These are phyloP conservation scores for Ferrisia virgata DNA, from an alignment of 2,888 invertebrate genomes.

Conservation along the genomic window DNA sequence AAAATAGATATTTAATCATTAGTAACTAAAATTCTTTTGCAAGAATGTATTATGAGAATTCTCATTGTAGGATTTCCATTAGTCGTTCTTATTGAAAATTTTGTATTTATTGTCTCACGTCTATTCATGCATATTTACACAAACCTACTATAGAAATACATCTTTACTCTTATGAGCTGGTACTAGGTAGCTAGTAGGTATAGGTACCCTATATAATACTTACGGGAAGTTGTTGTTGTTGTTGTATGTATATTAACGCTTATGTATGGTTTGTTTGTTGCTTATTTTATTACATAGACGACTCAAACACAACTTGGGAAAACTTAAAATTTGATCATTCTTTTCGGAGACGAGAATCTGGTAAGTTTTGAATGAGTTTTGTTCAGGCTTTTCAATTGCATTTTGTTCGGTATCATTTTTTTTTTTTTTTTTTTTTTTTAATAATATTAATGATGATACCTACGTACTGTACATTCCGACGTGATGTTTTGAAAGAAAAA, in stretches of 20 bases:
- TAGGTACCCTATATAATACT: not conserved
- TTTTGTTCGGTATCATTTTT: not conserved
- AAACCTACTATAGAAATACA: no score
- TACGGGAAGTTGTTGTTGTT: not conserved
- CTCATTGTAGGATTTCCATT: no score
- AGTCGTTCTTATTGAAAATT: no score
- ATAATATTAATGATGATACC: not conserved
- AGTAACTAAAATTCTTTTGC: no score
- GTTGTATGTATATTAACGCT: not conserved
- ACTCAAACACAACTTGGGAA: not conserved
- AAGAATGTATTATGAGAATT: no score
- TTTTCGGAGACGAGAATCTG: conserved; percentile 8
- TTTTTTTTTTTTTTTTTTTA: not conserved
- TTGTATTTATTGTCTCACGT: no score
- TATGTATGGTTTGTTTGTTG: not conserved
- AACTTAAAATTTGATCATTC: conserved; percentile 10
- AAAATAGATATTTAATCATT: no score
- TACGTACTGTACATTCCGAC: no score
- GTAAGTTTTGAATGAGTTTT: not conserved
- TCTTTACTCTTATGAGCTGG: no score
- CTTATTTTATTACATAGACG: not conserved
- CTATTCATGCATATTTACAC: no score
- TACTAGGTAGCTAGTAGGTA: no score
- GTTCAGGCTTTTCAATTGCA: not conserved
- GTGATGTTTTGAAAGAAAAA: no score